phyloP scores from a whole-genome alignment of 53 echinoderm and acorn worm species.

The Actinopyga echinites region DNA sequence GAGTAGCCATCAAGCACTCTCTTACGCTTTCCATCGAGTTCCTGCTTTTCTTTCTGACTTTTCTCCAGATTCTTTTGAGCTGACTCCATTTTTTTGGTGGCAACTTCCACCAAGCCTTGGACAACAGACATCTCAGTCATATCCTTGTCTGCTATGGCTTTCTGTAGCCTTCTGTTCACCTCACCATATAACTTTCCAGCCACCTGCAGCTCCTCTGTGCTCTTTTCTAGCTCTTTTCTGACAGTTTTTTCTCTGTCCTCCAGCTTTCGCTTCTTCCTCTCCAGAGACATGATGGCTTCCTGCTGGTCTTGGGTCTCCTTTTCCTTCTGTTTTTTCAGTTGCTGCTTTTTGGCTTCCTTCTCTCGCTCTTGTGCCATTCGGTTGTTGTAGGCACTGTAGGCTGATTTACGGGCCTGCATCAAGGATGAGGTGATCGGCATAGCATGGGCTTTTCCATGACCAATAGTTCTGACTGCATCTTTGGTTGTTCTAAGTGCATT shows the following conservation, averaged over 20 bases:
- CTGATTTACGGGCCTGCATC: no score
- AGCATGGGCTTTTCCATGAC: background rate
- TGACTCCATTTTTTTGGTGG: background rate
- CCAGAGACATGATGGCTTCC: no score
- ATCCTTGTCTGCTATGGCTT: background rate
- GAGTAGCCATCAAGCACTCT: slow-evolving; percentile 2
- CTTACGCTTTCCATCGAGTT: slow-evolving; percentile 2
- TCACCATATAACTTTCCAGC: no score
- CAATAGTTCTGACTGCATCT: background rate
- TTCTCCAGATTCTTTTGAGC: background rate
- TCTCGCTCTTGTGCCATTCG: no score
- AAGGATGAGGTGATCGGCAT: background rate
- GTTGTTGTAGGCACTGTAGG: no score
- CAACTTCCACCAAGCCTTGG: background rate
- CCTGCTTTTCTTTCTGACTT: slow-evolving; percentile 11
- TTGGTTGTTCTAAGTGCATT: background rate
- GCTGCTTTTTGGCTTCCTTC: background rate
- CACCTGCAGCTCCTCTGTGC: no score
- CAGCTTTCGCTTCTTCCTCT: no score
- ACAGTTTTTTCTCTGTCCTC: no score
- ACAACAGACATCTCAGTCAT: background rate
- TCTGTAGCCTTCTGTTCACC: background rate
- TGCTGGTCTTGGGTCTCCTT: background rate
- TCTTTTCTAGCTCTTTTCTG: no score
- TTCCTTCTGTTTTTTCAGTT: background rate